Evolutionary conservation across 1,140 invertebrate species (phyloP), one percentile per base, ranked within the genome.

Genomic region (Epicauta chinensis): DNA sequence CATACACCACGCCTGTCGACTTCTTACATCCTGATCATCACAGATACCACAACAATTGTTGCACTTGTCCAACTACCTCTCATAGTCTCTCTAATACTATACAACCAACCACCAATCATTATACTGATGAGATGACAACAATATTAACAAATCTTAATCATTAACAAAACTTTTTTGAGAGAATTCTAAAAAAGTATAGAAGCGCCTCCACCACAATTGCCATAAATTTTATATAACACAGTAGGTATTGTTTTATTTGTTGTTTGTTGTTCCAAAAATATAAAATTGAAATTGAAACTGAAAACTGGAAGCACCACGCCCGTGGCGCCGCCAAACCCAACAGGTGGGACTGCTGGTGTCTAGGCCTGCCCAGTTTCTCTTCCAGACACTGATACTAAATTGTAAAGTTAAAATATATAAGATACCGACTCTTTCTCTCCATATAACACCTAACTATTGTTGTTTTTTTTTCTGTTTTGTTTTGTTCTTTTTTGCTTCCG

Each of bases 251-350:
- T n/a, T 23, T 23, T 23, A 23, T 23, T 23, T 1, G 2, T 23
- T 23, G 2, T 23, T 23, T 3, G 23, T 23, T 5, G 23, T 23
- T 5, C 23, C 23, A 23, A 23, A 23, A 23, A 23, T 23, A 7
- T 23, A 23, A 23, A 23, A 23, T 23, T 23, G 23, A 23, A 23
- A 23, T 23, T 23, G 23, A 23, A 23, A 23, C 23, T 23, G 23
- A 23, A 23, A 23, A 23, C 23, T 23, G 23, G 46, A 38, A 37
- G 40, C 34, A 55, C 56, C 61, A 61, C 61, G 53, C 61, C 61
- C 47, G 56, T 63, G 61, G 61, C 61, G 61, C 61, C 61, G 61
- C 61, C 61, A 49, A 55, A 59, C 61, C 61, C 61, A 59, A 63
- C 61, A 63, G 61, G 61, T 63, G 61, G 61, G 61, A 53, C 42